Percentiles rank a stretch among this genome's conserved stretches.
phyloP scores from a whole-genome alignment of 2,113 vertebrate species.

The Hippocampus zosterae region DNA sequence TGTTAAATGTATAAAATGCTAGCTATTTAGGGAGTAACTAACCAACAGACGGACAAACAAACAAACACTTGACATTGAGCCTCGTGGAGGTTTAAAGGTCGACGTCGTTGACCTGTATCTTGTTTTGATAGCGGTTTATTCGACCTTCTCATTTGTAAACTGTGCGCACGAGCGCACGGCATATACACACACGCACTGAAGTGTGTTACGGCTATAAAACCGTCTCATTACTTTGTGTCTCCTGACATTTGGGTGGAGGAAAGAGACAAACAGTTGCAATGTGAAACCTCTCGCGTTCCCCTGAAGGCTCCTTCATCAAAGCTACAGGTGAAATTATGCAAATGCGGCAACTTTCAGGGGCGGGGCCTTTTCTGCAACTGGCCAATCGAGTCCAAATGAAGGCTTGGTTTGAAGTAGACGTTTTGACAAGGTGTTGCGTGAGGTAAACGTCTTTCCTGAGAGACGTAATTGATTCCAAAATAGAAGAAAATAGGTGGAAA shows the following conservation, averaged over 20 bases:
- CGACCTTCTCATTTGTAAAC: constrained; percentile 34
- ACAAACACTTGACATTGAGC: neutral
- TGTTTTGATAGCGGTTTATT: constrained; percentile 13
- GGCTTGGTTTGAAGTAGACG: too few relatives aligned
- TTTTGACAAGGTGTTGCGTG: too few relatives aligned
- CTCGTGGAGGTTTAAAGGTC: neutral
- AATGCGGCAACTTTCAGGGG: constrained; percentile 23
- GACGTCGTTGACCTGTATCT: neutral
- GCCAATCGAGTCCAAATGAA: too few relatives aligned
- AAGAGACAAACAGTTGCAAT: constrained; percentile 44
- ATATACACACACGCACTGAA: constrained; percentile 10
- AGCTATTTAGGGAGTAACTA: neutral
- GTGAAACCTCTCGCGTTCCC: constrained; percentile 58
- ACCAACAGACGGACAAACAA: neutral
- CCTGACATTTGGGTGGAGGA: constrained; percentile 54
- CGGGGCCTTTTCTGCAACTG: too few relatives aligned
- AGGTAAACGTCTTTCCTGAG: too few relatives aligned
- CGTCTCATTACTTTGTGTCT: constrained; percentile 61
- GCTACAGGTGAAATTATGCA: constrained; percentile 69
- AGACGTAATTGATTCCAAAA: too few relatives aligned
- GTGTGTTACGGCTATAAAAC: constrained; percentile 54
- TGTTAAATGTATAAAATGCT: too few relatives aligned
- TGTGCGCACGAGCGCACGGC: too few relatives aligned
- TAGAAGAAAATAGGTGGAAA: too few relatives aligned
- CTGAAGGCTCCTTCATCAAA: constrained; percentile 74